phyloP scores from a whole-genome alignment of 2,113 vertebrate species.

The Orcinus orca region DNA sequence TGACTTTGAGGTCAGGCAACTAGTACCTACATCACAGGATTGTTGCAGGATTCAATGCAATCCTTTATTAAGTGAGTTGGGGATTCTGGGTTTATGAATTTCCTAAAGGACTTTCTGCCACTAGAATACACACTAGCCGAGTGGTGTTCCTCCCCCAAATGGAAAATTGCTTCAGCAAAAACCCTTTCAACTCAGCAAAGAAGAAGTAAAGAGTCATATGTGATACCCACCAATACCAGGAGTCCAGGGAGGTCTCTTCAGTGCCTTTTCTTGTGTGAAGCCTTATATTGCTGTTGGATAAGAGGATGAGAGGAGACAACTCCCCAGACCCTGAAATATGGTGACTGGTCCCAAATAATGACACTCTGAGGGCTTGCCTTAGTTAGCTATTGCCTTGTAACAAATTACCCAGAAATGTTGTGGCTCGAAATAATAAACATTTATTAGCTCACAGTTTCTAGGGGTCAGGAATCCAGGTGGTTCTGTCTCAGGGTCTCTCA shows the following conservation, averaged over 20 bases:
- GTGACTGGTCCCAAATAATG: neutral
- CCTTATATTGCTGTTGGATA: neutral
- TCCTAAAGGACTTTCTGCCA: slow-evolving; percentile 24
- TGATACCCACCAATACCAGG: neutral
- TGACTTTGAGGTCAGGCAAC: neutral
- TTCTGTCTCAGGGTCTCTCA: neutral
- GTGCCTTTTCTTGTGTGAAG: neutral
- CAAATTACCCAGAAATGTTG: neutral
- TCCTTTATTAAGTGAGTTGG: neutral
- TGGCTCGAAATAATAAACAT: neutral
- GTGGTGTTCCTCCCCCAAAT: neutral
- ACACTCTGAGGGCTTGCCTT: neutral
- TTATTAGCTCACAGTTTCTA: neutral
- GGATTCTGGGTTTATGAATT: neutral
- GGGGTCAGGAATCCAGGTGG: neutral
- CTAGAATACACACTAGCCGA: neutral
- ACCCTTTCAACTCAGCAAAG: neutral
- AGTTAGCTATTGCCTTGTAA: neutral
- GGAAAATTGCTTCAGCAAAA: slow-evolving; percentile 37
- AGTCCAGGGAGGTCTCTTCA: neutral
- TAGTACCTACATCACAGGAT: neutral
- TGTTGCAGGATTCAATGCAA: neutral
- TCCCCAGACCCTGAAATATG: neutral
- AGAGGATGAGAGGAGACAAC: neutral
- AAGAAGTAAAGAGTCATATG: neutral